phyloP scores from a whole-genome alignment of 2,113 vertebrate species.

The Pachypanchax playfairii region DNA sequence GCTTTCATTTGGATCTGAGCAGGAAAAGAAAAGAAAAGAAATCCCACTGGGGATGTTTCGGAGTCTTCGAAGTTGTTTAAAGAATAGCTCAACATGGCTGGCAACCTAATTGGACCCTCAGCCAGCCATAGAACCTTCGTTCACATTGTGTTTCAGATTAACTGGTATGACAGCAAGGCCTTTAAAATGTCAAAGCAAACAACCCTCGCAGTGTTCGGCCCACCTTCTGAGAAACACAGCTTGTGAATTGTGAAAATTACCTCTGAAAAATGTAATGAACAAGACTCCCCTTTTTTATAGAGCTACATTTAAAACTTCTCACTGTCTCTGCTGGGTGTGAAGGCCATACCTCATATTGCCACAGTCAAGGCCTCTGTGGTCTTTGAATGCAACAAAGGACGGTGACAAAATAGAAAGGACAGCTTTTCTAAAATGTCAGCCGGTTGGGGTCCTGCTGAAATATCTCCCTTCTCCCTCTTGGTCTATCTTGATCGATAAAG shows the following conservation, averaged over 20 bases:
- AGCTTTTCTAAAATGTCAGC: slow-evolving; percentile 77
- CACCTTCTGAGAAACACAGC: slow-evolving; percentile 40
- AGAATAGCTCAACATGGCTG: slow-evolving; percentile 50
- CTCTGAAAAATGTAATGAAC: slow-evolving; percentile 58
- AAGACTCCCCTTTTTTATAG: slow-evolving; percentile 27
- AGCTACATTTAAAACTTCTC: slow-evolving; percentile 22
- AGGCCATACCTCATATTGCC: slow-evolving; percentile 57
- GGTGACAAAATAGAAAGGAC: slow-evolving; percentile 70
- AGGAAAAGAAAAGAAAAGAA: slow-evolving; percentile 24
- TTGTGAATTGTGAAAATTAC: slow-evolving; percentile 53
- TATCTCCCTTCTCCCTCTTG: slow-evolving; percentile 51
- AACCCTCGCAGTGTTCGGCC: slow-evolving; percentile 32
- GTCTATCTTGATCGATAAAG: slow-evolving; percentile 77
- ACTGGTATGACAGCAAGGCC: slow-evolving; percentile 44
- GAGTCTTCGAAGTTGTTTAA: slow-evolving; percentile 60
- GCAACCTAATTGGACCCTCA: slow-evolving; percentile 66
- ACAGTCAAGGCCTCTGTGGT: slow-evolving; percentile 53
- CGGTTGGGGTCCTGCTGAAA: slow-evolving; percentile 68
- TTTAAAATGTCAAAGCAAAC: slow-evolving; percentile 69
- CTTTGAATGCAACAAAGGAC: slow-evolving; percentile 67
- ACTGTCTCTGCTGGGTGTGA: slow-evolving; percentile 33
- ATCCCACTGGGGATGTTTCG: slow-evolving; percentile 52
- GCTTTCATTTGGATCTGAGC: slow-evolving; percentile 51
- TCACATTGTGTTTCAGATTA: slow-evolving; percentile 48
- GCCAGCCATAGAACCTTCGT: slow-evolving; percentile 40